Base-by-base conservation (phyloP, 2,888 invertebrate species). In the Epistrophella euchroma region DNA sequence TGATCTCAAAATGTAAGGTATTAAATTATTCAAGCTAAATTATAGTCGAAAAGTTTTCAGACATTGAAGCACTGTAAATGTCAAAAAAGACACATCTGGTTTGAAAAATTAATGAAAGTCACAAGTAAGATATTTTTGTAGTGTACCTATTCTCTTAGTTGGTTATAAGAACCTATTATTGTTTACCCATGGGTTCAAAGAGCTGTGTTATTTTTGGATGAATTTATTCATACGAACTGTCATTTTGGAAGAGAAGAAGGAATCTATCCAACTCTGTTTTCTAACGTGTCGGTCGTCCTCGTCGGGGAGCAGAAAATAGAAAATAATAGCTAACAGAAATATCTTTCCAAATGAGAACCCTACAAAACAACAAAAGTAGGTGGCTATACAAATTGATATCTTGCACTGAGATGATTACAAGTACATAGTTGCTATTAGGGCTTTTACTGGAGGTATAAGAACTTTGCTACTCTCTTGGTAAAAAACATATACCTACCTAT, bases 31-130 rank as follows among this genome's bases (percentile, higher is more conserved):
- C 56, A 79, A 64, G 37, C 17, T 10, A 66, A 66, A 58, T 79
- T 72, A 79, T 58, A 60, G 47, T 56, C 25, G 47, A 66, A 56
- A 72, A 73, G 72, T 77, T 71, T 35, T 32, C 60, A 77, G 66
- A 73, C 64, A 45, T 25, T 28, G 37, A 64, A 66, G 43, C 47
- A 47, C 15, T 66, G 43, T 71, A 28, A 40, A 64, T 50, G 47
- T 72, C 25, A 47, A 55, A 47, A 13, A 58, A 66, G 66, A 66
- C 72, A 79, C 47, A 79, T 66, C 72, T 66, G 56, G 45, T 72
- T 78, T 72, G 50, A 64, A 71, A 77, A 70, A 52, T 77, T 50
- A 76, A 76, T 76, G 68, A 55, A 55, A 40, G 28, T 40, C 43
- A 13, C 19, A 25, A 52, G 22, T 22, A 15, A 40, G 7, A 13